These are phyloP conservation scores for Sericinus montela DNA, from an alignment of 2,888 invertebrate genomes.

Conservation along the genomic window DNA sequence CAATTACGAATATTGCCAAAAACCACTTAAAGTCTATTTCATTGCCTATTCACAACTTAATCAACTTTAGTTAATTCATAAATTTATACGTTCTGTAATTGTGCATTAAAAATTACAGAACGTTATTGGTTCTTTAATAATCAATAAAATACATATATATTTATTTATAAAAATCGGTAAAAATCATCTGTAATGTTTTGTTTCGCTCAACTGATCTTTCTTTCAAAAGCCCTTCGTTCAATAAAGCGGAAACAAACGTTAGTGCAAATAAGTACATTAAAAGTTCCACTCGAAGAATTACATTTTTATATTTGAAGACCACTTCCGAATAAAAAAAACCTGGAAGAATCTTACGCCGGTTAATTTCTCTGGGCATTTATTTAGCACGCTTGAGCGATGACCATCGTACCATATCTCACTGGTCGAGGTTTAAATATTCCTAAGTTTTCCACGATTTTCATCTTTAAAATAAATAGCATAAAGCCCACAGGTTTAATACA, in stretches of 20 bases:
- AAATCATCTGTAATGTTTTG: too few relatives aligned
- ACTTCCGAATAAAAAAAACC: constrained; percentile 48
- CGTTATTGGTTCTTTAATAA: too few relatives aligned
- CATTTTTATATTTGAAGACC: constrained; percentile 24
- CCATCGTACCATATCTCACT: constrained; percentile 72
- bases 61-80: too few relatives aligned
- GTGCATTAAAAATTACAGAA: too few relatives aligned
- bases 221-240: background rate
- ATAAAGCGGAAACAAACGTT: background rate
- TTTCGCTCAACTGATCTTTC: too few relatives aligned
- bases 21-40: too few relatives aligned
- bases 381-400: constrained; percentile 53
- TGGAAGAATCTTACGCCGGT: constrained; percentile 46
- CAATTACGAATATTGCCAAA: too few relatives aligned
- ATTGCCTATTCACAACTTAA: too few relatives aligned
- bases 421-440: constrained; percentile 33
- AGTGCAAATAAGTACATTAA: background rate
- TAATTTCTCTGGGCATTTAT: constrained; percentile 47
- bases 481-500: background rate
- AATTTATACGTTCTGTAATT: too few relatives aligned
- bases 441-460: constrained; percentile 21
- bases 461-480: constrained; percentile 31
- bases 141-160: too few relatives aligned
- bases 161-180: too few relatives aligned
- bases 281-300: constrained; percentile 16